Percentiles rank a stretch among this genome's conserved stretches.
These are phyloP conservation scores for Cossypha niveicapilla DNA, from an alignment of 2,797 vertebrate species.

Conservation along the genomic window DNA sequence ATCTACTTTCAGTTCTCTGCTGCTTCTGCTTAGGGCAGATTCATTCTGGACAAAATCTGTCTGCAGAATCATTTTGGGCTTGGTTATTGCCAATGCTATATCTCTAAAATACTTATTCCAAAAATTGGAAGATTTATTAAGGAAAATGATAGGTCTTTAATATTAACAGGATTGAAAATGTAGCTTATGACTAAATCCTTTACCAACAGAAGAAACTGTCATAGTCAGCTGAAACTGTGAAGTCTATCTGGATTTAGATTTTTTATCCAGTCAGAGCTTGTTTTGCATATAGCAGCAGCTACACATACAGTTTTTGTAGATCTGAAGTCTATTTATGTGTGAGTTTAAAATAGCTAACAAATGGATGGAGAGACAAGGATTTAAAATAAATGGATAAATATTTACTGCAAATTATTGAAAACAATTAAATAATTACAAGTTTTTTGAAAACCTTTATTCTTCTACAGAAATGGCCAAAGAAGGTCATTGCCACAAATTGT, in stretches of 20 bases:
- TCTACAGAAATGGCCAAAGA: background rate
- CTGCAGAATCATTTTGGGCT: background rate
- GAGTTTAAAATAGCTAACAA: background rate
- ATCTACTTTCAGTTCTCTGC: background rate
- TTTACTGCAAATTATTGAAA: no score
- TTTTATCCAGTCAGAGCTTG: background rate
- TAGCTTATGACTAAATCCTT: background rate
- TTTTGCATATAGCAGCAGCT: background rate
- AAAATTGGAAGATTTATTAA: background rate
- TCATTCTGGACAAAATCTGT: background rate
- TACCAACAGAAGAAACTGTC: background rate
- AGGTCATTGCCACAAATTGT: background rate
- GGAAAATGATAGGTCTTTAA: background rate
- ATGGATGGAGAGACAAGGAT: background rate
- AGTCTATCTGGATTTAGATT: background rate
- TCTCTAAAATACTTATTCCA: background rate
- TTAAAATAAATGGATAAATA: background rate
- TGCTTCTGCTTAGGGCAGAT: background rate
- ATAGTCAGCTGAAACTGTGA: background rate
- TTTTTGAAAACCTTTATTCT: background rate
- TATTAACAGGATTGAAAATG: background rate
- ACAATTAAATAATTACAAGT: background rate
- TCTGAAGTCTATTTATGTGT: background rate
- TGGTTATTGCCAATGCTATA: background rate
- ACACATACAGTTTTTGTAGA: background rate